Conservation (phyloP, 2,888 invertebrate species). For the Drosophila emarginata region DNA sequence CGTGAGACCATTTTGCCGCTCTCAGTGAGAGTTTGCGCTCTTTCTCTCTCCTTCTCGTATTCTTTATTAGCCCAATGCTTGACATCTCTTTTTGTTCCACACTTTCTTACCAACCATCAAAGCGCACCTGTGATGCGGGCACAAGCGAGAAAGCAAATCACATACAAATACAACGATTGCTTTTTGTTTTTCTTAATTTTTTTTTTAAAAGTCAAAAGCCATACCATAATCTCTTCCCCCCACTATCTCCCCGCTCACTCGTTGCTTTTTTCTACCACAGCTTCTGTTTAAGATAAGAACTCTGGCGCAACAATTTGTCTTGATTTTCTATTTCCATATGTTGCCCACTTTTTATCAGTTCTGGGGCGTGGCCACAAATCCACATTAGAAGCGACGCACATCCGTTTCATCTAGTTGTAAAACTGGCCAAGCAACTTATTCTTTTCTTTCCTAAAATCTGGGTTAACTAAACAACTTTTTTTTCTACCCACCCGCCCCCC, state of each 20-base stretch:
- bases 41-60: conserved; percentile 17
- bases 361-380: conserved; percentile 37
- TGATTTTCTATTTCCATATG: conserved; percentile 9
- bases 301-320: not conserved
- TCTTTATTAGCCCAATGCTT: conserved; percentile 8
- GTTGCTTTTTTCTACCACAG: conserved; percentile 2
- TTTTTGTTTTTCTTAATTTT: conserved; percentile 23
- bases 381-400: conserved; percentile 29
- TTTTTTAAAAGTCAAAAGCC: conserved; percentile 27
- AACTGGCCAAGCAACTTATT: conserved; percentile 56
- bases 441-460: conserved; percentile 27
- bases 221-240: conserved; percentile 14
- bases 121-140: conserved; percentile 12
- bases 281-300: conserved; percentile 1
- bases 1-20: conserved; percentile 38
- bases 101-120: conserved; percentile 14
- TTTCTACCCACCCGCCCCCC: conserved; percentile 3
- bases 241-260: not conserved
- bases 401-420: conserved; percentile 60
- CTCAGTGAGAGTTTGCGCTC: conserved; percentile 17
- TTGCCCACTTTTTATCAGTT: conserved; percentile 25
- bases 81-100: conserved; percentile 29
- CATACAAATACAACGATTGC: conserved; percentile 19
- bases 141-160: conserved; percentile 15
- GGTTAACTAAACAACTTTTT: conserved; percentile 29